Evolutionary conservation across 2,797 vertebrate genomes (phyloP).

Genomic region (Phrynocephalus forsythii): DNA sequence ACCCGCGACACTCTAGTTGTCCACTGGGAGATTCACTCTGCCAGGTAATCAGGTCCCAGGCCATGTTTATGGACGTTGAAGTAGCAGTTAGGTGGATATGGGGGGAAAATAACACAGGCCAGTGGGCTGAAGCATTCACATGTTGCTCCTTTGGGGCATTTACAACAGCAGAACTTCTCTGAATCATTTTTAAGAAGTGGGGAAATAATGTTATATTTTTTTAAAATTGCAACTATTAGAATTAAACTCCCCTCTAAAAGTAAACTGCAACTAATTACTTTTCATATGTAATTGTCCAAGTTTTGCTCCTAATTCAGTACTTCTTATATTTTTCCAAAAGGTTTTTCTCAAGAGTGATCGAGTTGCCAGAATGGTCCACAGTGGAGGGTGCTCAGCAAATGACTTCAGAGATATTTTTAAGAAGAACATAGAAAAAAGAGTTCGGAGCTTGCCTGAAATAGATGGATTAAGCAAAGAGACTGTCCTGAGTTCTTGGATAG

Average conservation of each 20-base stretch:
- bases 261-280: not conserved
- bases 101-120: not conserved
- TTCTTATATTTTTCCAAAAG: conserved; percentile 67
- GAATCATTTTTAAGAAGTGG: not conserved
- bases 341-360: conserved; percentile 90
- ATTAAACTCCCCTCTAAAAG: not conserved
- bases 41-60: too few relatives aligned
- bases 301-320: conserved; percentile 39
- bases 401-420: conserved; percentile 91
- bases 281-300: not conserved
- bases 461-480: conserved; percentile 92
- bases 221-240: not conserved
- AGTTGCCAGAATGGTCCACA: conserved; percentile 89
- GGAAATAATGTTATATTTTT: not conserved
- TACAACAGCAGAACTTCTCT: not conserved
- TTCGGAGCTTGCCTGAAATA: conserved; percentile 89
- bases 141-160: not conserved
- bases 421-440: conserved; percentile 90
- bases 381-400: conserved; percentile 88
- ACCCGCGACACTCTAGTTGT: too few relatives aligned
- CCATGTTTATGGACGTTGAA: not conserved
- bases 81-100: not conserved
- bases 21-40: too few relatives aligned
- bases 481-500: conserved; percentile 90
- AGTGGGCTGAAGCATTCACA: not conserved